Evolutionary conservation across 2,113 vertebrate species (phyloP).

Genomic region (Cromileptes altivelis): DNA sequence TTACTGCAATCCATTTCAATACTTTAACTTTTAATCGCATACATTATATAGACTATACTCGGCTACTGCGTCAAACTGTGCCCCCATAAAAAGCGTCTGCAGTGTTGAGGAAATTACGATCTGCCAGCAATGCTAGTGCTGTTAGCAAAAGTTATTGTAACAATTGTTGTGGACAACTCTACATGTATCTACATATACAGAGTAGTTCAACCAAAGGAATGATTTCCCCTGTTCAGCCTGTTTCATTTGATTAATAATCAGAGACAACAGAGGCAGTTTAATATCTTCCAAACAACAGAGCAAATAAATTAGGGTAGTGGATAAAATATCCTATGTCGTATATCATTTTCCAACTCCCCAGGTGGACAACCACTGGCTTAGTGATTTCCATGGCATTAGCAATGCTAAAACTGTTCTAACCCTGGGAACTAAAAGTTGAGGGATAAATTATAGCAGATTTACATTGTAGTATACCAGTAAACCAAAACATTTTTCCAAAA

Average conservation of each 20-base stretch:
- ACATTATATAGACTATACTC: too few relatives aligned
- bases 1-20: too few relatives aligned
- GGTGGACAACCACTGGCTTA: neutral
- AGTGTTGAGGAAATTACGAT: too few relatives aligned
- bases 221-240: neutral
- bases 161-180: too few relatives aligned
- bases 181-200: neutral
- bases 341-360: neutral
- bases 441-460: neutral
- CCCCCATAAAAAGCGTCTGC: too few relatives aligned
- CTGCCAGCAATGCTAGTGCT: too few relatives aligned
- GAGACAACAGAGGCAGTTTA: neutral
- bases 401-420: neutral
- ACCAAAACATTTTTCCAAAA: neutral
- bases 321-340: neutral
- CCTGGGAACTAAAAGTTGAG: neutral
- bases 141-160: too few relatives aligned
- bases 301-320: neutral
- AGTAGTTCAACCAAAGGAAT: neutral
- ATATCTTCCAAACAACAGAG: neutral
- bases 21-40: too few relatives aligned
- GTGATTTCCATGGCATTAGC: constrained; percentile 1
- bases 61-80: too few relatives aligned
- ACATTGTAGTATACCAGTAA: neutral
- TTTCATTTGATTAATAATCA: neutral